Conservation (phyloP, 2,888 invertebrate genomes). For the Stictocephala bisonia region DNA sequence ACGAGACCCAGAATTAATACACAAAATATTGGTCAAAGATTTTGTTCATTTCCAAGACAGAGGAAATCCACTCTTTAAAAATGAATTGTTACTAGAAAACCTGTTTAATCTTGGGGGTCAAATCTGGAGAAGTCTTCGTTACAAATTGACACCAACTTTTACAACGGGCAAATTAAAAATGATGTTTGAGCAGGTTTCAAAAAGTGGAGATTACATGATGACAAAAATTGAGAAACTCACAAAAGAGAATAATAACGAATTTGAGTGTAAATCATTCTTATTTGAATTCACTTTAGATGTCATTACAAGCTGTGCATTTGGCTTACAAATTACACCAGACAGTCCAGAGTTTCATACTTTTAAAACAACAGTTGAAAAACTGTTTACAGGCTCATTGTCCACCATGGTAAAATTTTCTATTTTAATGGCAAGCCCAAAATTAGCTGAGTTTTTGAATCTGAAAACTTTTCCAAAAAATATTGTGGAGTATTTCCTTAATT, state of each 20-base stretch:
- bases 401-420: constrained; percentile 8
- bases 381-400: background rate
- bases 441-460: background rate
- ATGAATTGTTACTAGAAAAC: constrained; percentile 62
- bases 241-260: background rate
- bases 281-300: constrained; percentile 66
- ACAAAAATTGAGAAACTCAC: constrained; percentile 8
- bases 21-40: constrained; percentile 65
- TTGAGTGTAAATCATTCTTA: constrained; percentile 59
- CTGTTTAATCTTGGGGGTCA: constrained; percentile 65
- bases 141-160: constrained; percentile 68
- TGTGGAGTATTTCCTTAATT: background rate
- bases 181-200: constrained; percentile 66
- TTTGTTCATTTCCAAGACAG: constrained; percentile 66
- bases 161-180: constrained; percentile 69
- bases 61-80: constrained; percentile 60
- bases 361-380: background rate
- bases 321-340: constrained; percentile 64
- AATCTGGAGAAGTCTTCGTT: constrained; percentile 66
- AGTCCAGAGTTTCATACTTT: background rate
- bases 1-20: constrained; percentile 65
- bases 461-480: background rate
- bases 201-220: constrained; percentile 60
- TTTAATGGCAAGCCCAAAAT: background rate
- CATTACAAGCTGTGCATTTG: constrained; percentile 65